Conservation (phyloP, 2,888 invertebrate genomes). For the Laspeyria flexula region DNA sequence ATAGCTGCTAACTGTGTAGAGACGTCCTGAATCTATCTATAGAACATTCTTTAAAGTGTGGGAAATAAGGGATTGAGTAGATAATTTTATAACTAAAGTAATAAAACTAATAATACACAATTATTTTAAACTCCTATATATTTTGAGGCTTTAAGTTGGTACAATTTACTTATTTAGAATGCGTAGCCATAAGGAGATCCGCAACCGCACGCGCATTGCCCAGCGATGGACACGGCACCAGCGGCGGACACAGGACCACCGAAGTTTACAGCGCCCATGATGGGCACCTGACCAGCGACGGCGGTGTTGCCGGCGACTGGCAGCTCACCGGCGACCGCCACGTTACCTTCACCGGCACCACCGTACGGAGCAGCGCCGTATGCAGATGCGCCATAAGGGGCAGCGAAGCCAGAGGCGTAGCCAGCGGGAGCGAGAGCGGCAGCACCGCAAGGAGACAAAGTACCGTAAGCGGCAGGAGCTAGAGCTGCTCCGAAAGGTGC, state of each 20-base stretch:
- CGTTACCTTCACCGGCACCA: slow-evolving; percentile 43
- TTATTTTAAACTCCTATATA: too few relatives aligned
- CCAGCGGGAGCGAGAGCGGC: too few relatives aligned
- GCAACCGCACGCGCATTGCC: slow-evolving; percentile 36
- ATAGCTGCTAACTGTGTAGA: too few relatives aligned
- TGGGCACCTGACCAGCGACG: slow-evolving; percentile 51
- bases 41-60: too few relatives aligned
- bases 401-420: too few relatives aligned
- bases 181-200: background rate
- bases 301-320: slow-evolving; percentile 47
- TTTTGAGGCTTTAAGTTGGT: too few relatives aligned
- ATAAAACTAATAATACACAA: too few relatives aligned
- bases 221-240: slow-evolving; percentile 48
- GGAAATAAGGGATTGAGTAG: too few relatives aligned
- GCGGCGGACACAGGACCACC: slow-evolving; percentile 49
- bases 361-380: slow-evolving; percentile 31
- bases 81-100: too few relatives aligned
- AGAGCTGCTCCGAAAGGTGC: background rate
- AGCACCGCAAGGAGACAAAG: background rate
- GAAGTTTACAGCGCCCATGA: slow-evolving; percentile 46
- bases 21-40: too few relatives aligned
- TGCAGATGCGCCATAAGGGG: too few relatives aligned
- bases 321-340: slow-evolving; percentile 49
- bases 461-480: slow-evolving; percentile 28
- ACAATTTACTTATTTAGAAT: background rate